Evolutionary conservation across 2,888 invertebrate species (phyloP), one percentile per base, ranked within the genome.

Genomic region (Hydriomena furcata): DNA sequence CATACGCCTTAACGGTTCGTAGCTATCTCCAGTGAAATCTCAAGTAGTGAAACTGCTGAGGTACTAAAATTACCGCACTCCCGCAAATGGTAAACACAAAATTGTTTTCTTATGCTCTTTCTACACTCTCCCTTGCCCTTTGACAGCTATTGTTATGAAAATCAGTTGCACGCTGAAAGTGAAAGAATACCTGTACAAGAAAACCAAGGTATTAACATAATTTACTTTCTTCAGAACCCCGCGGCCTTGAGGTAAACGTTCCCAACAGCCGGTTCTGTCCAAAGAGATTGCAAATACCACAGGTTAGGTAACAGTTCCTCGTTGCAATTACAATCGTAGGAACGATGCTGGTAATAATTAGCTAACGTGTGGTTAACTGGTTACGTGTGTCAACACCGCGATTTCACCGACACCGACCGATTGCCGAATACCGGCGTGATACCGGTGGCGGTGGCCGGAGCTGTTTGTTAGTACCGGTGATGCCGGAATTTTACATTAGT

Each of bases 351-450:
- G 45, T 49, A 49, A 55, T 53, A 38, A 54, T 52, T 52, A 54
- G 46, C 43, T 36, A 55, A 52, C 54, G 47, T 41, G 34, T 51
- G 41, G 43, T 56, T 52, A 46, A 38, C 30, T 51, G 41, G 43
- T 56, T 52, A 46, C 44, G 42, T 55, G 45, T 58, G 56, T 52
- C 56, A 49, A 56, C 59, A 56, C 25, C 54, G 45, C 38, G 35
- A 25, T 34, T 44, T 37, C 42, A 20, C 31, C 35, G 35, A 7
- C 10, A 36, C 31, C 11, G 13, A 21, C 8, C 8, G 23, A 30
- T 52, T 52, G 43, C 40, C 13, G 43, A 32, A 31, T 32, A 23
- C 37, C 31, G 31, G 17, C 30, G 7, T 7, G 2, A 7, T 36
- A 12, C 36, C 31, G 42, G n/a, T 4, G 5, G 5, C 24, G n/a